A percentile compares a stretch with the other conserved stretches of the same genome.
Conservation (phyloP, 2,797 vertebrate genomes). For the Gymnoscopelus braueri region DNA sequence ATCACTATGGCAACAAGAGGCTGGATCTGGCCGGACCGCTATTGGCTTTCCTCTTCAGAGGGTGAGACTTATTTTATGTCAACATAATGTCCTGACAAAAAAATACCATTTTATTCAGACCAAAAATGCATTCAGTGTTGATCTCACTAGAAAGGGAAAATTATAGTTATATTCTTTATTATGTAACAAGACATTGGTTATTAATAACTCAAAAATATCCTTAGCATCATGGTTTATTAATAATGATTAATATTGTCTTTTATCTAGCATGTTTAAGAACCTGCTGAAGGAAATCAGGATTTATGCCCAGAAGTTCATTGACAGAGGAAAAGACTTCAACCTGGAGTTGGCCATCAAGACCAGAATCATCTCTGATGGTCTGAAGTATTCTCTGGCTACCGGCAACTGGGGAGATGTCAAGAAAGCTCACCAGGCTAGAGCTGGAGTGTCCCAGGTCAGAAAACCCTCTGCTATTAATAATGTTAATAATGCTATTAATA, state of each 20-base stretch:
- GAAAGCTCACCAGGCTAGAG: constrained; percentile 98
- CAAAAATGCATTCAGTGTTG: no score
- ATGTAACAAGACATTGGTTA: no score
- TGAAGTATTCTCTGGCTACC: constrained; percentile 97
- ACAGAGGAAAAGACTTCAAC: constrained; percentile 97
- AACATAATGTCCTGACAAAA: no score
- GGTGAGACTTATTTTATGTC: constrained; percentile 76
- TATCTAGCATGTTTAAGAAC: constrained; percentile 96
- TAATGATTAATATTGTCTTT: neutral
- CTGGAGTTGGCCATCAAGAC: constrained; percentile 98
- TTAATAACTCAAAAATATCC: no score
- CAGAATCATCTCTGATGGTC: constrained; percentile 95
- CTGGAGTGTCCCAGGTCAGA: constrained; percentile 94
- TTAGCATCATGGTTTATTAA: no score
- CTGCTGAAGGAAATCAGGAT: constrained; percentile 98
- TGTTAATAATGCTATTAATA: no score
- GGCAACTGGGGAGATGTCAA: constrained; percentile 99
- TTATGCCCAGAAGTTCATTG: constrained; percentile 98
- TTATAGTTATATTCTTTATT: no score
- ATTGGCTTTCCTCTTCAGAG: constrained; percentile 95
- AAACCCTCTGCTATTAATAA: no score
- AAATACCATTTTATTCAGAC: no score
- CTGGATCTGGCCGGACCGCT: constrained; percentile 95
- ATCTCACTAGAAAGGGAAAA: no score
- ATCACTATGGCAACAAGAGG: constrained; percentile 99